Evolutionary conservation across 2,113 vertebrate species (phyloP), one percentile per base, ranked within the genome.

Genomic region (Polypterus senegalus): DNA sequence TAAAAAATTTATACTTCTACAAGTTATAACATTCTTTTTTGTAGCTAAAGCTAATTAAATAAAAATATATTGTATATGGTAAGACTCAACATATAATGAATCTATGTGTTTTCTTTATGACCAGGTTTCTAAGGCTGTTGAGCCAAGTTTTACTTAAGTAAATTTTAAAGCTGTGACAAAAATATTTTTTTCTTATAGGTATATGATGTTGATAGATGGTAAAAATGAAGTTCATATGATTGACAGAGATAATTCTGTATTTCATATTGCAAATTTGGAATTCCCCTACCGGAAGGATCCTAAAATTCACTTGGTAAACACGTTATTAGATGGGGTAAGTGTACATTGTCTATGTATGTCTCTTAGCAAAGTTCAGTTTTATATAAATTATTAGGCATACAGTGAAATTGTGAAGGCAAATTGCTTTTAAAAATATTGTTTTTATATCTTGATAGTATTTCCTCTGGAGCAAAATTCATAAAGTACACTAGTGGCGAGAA

Each of bases 201-300:
- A 99, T 73, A 98, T 99, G 96, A 99, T 97, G 95, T 70, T 98
- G 69, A 92, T 98, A 72, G 89, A 95, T 70, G 93, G 96, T 57
- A 93, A 84, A 83, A 90, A 97, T 70, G 90, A 97, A 78, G 96
- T 99, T 52, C 91, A 87, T 81, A 99, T 99, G 95, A 74, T 99
- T 65, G 93, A 96, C 77, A 88, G 95, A 81, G 95, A 97, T 83
- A 97, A 97, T 78, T 81, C 88, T 0, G 71, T 97, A 60, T 99
- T 99, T 84, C 91, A 93, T 60, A 86, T 99, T 63, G 83, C 85
- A 61, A 93, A 93, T 76, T 76, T 99, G 73, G 96, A 99, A 74
- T 99, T 99, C 76, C 96, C 96, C 0, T 94, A 91, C 78, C 91
- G 93, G 71, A 99, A 99, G 78, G 91, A 97, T 73, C 93, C 85